phyloP scores from a whole-genome alignment of 2,797 vertebrate species.

The Sebastolobus alascanus region DNA sequence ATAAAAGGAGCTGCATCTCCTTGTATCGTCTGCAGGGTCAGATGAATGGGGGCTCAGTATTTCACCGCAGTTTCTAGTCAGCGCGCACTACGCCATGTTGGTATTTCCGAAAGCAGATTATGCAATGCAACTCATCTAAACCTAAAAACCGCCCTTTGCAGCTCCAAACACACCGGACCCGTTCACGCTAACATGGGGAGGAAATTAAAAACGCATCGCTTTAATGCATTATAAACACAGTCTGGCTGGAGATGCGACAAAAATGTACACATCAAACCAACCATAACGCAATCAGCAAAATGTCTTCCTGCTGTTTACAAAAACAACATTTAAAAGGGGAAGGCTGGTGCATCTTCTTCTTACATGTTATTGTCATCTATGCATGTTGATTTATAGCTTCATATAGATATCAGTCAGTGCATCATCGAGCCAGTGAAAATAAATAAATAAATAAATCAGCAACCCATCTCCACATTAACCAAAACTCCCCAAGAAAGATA shows the following conservation, averaged over 20 bases:
- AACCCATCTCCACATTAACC: neutral
- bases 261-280: conserved; percentile 55
- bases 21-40: conserved; percentile 74
- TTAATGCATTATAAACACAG: neutral
- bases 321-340: conserved; percentile 15
- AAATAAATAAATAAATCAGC: neutral
- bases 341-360: neutral
- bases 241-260: conserved; percentile 66
- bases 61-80: conserved; percentile 83
- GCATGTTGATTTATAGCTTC: neutral
- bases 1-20: conserved; percentile 69
- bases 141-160: conserved; percentile 62
- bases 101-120: conserved; percentile 85
- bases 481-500: neutral
- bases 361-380: conserved; percentile 2
- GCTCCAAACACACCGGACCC: conserved; percentile 55
- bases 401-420: neutral
- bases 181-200: conserved; percentile 56
- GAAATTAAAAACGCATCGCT: neutral
- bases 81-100: conserved; percentile 86
- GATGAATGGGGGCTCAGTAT: conserved; percentile 82
- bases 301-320: conserved; percentile 76
- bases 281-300: conserved; percentile 73
- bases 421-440: neutral
- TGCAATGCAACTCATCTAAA: conserved; percentile 78